Evolutionary conservation across 2,888 invertebrate genomes (phyloP).

Genomic region (Oscheius onirici): DNA sequence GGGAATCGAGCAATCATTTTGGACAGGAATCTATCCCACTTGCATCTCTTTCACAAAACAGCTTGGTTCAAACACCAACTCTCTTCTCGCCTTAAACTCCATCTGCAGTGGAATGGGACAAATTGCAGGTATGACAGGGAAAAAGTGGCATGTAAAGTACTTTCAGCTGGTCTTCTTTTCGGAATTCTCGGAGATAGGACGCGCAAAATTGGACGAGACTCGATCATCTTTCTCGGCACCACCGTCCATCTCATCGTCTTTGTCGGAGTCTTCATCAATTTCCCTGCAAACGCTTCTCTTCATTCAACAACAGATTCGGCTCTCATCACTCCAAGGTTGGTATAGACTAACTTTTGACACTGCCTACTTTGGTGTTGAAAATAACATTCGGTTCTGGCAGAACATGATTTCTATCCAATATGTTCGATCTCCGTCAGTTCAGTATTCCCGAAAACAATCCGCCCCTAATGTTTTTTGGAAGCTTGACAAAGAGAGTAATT

Average conservation of each 20-base stretch:
- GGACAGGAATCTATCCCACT: slow-evolving; percentile 48
- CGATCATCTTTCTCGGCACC: slow-evolving; percentile 88
- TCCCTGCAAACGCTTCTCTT: slow-evolving; percentile 80
- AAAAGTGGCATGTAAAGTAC: neutral
- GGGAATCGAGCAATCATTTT: slow-evolving; percentile 56
- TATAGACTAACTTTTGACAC: neutral
- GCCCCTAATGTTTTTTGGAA: too few relatives aligned
- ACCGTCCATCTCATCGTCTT: slow-evolving; percentile 81
- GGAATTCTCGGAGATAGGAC: slow-evolving; percentile 90
- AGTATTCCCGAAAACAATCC: too few relatives aligned
- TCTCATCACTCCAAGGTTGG: slow-evolving; percentile 28
- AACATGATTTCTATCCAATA: too few relatives aligned
- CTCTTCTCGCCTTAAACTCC: slow-evolving; percentile 26
- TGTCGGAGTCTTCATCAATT: slow-evolving; percentile 54
- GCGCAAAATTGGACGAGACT: slow-evolving; percentile 85
- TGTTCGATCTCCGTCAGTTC: too few relatives aligned
- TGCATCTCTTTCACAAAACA: slow-evolving; percentile 34
- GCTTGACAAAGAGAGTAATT: too few relatives aligned
- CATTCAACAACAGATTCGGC: slow-evolving; percentile 77
- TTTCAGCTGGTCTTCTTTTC: slow-evolving; percentile 76
- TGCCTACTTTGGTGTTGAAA: too few relatives aligned
- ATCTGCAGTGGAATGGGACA: slow-evolving; percentile 29
- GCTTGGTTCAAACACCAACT: slow-evolving; percentile 26
- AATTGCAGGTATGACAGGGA: slow-evolving; percentile 11
- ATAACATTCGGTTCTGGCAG: too few relatives aligned